These are phyloP conservation scores for Thunnus maccoyii DNA, from an alignment of 2,113 vertebrate species.

Conservation along the genomic window DNA sequence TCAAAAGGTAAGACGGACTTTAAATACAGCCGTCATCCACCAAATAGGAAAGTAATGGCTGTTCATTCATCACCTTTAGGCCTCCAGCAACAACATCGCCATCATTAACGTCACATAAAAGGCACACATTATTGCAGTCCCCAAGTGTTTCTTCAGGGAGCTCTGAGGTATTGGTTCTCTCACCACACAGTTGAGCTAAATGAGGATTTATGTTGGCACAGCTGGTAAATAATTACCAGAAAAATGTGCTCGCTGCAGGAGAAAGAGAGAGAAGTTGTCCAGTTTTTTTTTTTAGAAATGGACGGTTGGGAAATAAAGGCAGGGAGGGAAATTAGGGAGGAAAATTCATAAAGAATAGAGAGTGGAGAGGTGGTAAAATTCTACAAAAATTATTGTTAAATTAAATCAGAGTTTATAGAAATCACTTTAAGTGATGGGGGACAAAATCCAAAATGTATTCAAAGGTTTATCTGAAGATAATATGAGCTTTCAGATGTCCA, in stretches of 20 bases:
- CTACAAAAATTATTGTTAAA: no score
- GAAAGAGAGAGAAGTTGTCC: background rate
- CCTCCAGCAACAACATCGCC: constrained; percentile 23
- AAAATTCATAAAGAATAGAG: no score
- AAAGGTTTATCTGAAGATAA: no score
- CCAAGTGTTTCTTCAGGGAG: constrained; percentile 26
- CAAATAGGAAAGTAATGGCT: constrained; percentile 34
- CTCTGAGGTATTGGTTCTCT: background rate
- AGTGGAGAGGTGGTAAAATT: no score
- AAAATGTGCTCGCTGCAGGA: constrained; percentile 9
- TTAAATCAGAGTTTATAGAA: no score
- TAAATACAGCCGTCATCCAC: constrained; percentile 51
- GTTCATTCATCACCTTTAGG: constrained; percentile 52
- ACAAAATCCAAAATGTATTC: no score
- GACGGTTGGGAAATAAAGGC: no score
- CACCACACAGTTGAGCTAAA: constrained; percentile 33
- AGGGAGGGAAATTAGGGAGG: no score
- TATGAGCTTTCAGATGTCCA: no score
- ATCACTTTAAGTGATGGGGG: no score
- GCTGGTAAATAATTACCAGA: constrained; percentile 52
- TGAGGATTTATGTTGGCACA: constrained; percentile 56
- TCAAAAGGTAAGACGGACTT: constrained; percentile 43
- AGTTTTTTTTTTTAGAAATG: no score
- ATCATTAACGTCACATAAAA: constrained; percentile 52
- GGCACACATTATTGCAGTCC: constrained; percentile 2